These are phyloP conservation scores for Neogobius melanostomus DNA, from an alignment of 2,113 vertebrate species.

Conservation along the genomic window DNA sequence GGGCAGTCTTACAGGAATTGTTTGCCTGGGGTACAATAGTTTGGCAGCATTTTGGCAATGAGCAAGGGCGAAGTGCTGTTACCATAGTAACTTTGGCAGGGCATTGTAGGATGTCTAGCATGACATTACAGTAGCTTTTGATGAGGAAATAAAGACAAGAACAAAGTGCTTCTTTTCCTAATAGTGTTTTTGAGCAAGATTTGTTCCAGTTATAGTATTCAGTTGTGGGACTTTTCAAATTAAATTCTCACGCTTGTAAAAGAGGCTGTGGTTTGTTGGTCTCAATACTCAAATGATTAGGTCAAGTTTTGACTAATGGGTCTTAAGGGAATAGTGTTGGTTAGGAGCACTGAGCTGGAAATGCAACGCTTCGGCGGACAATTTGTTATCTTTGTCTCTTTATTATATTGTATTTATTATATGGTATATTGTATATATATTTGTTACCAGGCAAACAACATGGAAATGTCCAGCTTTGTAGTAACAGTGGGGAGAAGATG, in stretches of 20 bases:
- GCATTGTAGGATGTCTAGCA: conserved; percentile 26
- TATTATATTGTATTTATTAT: neutral
- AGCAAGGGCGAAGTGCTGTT: conserved; percentile 39
- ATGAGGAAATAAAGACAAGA: conserved; percentile 18
- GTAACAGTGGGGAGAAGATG: conserved; percentile 11
- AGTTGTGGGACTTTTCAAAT: too few relatives aligned
- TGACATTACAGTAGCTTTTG: conserved; percentile 33
- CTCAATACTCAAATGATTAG: too few relatives aligned
- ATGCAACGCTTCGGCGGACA: too few relatives aligned
- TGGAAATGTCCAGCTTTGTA: conserved; percentile 50
- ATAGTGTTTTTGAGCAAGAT: too few relatives aligned
- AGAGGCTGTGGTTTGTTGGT: too few relatives aligned
- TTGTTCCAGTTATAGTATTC: too few relatives aligned
- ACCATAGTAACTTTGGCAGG: conserved; percentile 59
- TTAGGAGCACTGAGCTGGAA: too few relatives aligned
- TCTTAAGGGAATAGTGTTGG: too few relatives aligned
- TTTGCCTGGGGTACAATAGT: conserved; percentile 27
- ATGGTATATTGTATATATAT: neutral
- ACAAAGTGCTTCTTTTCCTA: neutral
- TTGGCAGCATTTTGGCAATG: conserved; percentile 42
- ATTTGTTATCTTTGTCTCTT: neutral
- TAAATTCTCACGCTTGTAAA: too few relatives aligned
- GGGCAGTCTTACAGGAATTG: conserved; percentile 12
- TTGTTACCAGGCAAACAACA: conserved; percentile 46
- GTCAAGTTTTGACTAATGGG: too few relatives aligned